phyloP scores from a whole-genome alignment of 53 echinoderm and acorn worm species.

The Crossaster papposus region DNA sequence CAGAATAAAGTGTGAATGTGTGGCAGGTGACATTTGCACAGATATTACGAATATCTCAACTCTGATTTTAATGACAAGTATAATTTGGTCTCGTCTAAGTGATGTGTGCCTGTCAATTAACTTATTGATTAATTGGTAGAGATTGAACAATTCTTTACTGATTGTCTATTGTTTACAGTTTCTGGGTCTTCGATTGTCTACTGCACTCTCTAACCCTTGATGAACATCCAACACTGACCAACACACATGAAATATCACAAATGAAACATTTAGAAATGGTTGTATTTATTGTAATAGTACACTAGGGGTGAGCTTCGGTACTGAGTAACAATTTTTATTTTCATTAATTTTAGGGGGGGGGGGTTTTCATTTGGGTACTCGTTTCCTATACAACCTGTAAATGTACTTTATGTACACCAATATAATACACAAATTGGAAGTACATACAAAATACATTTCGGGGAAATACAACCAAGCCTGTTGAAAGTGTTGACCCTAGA shows the following conservation, averaged over 20 bases:
- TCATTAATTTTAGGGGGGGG: no score
- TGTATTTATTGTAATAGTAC: background rate
- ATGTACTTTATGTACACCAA: no score
- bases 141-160: constrained; percentile 40
- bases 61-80: no score
- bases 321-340: no score
- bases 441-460: background rate
- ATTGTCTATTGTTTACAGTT: constrained; percentile 53
- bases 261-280: background rate
- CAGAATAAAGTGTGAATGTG: no score
- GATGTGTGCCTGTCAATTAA: background rate
- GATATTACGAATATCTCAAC: no score
- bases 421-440: background rate
- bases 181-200: constrained; percentile 39
- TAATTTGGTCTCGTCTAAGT: background rate
- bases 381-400: no score
- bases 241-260: constrained; percentile 23
- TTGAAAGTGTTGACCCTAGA: no score
- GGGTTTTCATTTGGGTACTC: no score
- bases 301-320: no score
- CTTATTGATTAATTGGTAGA: background rate
- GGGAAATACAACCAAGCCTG: background rate
- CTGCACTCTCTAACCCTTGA: constrained; percentile 47
- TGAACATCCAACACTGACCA: constrained; percentile 31
- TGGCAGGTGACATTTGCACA: no score